phyloP scores from a whole-genome alignment of 2,888 invertebrate genomes.

The Iselma pallidipennis region DNA sequence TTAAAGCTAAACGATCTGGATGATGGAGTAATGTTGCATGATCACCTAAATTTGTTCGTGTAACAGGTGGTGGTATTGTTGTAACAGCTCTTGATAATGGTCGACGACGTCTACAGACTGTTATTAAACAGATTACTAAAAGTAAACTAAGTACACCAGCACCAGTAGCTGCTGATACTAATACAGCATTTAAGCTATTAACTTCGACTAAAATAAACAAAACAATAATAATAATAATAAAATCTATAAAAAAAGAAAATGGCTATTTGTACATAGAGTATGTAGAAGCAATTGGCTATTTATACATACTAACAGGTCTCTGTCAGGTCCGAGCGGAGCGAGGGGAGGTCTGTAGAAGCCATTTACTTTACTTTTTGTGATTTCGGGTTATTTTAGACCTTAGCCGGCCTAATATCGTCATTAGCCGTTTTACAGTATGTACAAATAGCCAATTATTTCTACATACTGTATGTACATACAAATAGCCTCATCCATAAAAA shows the following conservation, averaged over 20 bases:
- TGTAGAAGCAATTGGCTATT: too few species aligned
- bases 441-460: too few species aligned
- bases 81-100: constrained; percentile 43
- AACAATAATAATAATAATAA: constrained; percentile 4
- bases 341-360: too few species aligned
- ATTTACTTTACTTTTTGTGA: too few species aligned
- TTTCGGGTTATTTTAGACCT: too few species aligned
- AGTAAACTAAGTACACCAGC: constrained; percentile 51
- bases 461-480: too few species aligned
- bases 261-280: too few species aligned
- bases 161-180: constrained; percentile 53
- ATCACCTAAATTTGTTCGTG: constrained; percentile 44
- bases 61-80: constrained; percentile 42
- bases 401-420: too few species aligned
- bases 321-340: too few species aligned
- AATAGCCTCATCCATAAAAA: too few species aligned
- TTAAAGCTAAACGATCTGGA: constrained; percentile 60
- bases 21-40: constrained; percentile 52
- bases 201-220: constrained; percentile 40
- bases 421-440: too few species aligned
- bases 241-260: neutral
- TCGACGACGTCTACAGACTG: constrained; percentile 49
- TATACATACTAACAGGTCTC: too few species aligned
- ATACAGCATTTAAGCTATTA: constrained; percentile 40
- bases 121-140: constrained; percentile 50